These are phyloP conservation scores for Liparis tanakae DNA, from an alignment of 2,797 vertebrate species.

Conservation along the genomic window DNA sequence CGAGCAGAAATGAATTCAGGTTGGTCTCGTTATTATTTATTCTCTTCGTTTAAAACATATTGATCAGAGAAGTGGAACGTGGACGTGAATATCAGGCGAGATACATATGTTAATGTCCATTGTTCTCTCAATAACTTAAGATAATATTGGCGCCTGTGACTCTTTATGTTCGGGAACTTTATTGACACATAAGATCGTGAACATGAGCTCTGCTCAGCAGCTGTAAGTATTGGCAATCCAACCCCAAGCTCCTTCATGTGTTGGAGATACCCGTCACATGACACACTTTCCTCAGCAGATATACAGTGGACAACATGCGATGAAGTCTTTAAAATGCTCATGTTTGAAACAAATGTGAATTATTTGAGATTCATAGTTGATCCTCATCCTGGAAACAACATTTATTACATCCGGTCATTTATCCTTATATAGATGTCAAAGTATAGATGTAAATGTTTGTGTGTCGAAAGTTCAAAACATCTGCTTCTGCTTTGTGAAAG, in stretches of 20 bases:
- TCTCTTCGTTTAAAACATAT: neutral
- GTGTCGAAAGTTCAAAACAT: conserved; percentile 21
- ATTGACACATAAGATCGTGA: neutral
- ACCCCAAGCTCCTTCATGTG: neutral
- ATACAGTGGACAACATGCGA: neutral
- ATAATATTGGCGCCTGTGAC: neutral
- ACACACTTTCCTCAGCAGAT: neutral
- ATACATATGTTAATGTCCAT: neutral
- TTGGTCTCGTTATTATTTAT: conserved; percentile 9
- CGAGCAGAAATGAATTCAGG: conserved; percentile 40
- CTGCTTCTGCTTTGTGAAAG: conserved; percentile 7
- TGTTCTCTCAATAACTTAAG: neutral
- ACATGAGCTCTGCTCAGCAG: neutral
- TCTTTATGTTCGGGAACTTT: neutral
- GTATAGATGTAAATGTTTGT: conserved; percentile 13
- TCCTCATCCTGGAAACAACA: neutral
- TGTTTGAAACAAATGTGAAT: no score
- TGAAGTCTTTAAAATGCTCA: neutral
- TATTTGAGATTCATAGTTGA: neutral
- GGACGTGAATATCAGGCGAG: conserved; percentile 25
- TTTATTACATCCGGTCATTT: no score
- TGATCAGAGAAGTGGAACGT: conserved; percentile 10
- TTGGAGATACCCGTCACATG: neutral
- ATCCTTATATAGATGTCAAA: conserved; percentile 7
- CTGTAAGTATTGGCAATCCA: neutral